A percentile compares a stretch with the other conserved stretches of the same genome.
Conservation (phyloP, 2,113 vertebrate species). For the Cebus imitator region DNA sequence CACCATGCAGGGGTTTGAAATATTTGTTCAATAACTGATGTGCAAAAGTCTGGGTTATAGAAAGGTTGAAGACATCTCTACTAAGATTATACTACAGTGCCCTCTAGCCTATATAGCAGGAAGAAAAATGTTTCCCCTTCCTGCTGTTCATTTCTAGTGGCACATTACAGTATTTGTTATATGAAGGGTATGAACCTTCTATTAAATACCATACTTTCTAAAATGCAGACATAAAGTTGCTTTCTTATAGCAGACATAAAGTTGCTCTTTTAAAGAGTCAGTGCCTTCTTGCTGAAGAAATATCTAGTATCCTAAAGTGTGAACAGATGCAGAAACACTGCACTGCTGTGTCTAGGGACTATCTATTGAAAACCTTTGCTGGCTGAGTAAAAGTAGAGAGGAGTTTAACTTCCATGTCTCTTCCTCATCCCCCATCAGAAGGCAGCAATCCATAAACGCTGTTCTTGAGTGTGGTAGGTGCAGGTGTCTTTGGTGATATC, state of each 20-base stretch:
- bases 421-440: background rate
- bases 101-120: constrained; percentile 58
- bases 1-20: background rate
- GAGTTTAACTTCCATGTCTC: background rate
- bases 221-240: background rate
- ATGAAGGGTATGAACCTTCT: background rate
- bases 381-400: background rate
- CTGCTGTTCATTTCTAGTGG: background rate
- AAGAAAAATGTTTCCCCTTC: constrained; percentile 15
- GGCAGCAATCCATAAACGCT: background rate
- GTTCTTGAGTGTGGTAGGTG: background rate
- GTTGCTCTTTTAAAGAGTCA: background rate
- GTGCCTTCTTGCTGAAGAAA: background rate
- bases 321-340: background rate
- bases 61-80: background rate
- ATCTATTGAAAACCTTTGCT: background rate
- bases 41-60: background rate
- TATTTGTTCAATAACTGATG: background rate
- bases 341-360: background rate
- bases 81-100: constrained; percentile 61
- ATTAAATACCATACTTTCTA: background rate
- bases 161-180: background rate
- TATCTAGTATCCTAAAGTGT: background rate
- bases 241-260: background rate
- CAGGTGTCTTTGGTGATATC: background rate